Evolutionary conservation across 2,888 invertebrate genomes (phyloP), one percentile per base, ranked within the genome.

Genomic region (Gymnocheta viridis): DNA sequence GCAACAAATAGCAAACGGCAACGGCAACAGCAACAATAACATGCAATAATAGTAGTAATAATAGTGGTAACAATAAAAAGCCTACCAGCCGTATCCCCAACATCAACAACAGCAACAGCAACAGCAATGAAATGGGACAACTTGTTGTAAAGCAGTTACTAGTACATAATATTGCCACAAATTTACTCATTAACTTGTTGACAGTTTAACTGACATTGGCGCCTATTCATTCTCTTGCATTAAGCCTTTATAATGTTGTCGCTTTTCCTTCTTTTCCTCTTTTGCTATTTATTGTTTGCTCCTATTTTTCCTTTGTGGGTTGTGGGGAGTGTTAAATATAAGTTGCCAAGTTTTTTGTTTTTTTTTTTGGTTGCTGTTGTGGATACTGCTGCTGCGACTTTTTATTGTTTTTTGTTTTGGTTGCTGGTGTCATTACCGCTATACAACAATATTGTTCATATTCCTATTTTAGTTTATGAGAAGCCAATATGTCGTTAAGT

Each of bases 181-280:
- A 84, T 84, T 84, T 84, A 84, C 84, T 84, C 84, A 84, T 84
- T 84, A 84, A 84, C 84, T 84, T 81, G 84, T 84, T 84, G 84
- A 84, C 84, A 84, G 84, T 81, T 84, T 81, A 84, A 84, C 81
- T 81, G 81, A 84, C 84, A 81, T 84, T 81, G 84, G 84, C 84
- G 84, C 84, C 84, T 78, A 81, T 81, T 77, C 69, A 58, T 67
- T 58, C 77, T 67, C 38, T 80, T 80, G 58, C 70, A 70, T 80
- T 66, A 58, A 83, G 69, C 58, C 32, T 49, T 80, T 64, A 10
- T 60, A 64, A 24, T 69, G 29, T 41, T 44, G 41, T 24, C 60
- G 60, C 17, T 54, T 35, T 44, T n/a, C 6, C 44, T 56, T 47
- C 7, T 51, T 77, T 41, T 44, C 58, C 62, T 49, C 44, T 22